phyloP scores from a whole-genome alignment of 2,797 vertebrate genomes.

The Pseudochirops cupreus region DNA sequence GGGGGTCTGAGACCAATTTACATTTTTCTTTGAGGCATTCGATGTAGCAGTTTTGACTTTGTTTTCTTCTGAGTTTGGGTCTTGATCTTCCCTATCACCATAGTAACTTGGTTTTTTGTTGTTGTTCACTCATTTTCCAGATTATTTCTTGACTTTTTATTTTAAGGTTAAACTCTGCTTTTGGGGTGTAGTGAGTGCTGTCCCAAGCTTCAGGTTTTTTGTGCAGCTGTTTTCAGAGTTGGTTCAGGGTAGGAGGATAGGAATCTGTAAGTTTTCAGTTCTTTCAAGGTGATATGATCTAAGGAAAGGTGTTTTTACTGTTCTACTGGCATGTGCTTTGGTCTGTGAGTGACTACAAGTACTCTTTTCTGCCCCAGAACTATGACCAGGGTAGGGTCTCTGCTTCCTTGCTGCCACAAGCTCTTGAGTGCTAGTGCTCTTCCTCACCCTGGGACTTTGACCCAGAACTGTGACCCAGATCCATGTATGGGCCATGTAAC shows the following conservation, averaged over 20 bases:
- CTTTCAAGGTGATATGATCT: background rate
- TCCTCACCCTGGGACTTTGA: background rate
- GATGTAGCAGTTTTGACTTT: background rate
- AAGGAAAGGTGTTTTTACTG: background rate
- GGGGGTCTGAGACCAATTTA: background rate
- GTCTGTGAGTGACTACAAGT: background rate
- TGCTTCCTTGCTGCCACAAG: background rate
- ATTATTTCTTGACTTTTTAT: background rate
- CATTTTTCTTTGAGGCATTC: background rate
- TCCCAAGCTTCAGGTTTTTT: background rate
- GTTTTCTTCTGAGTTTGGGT: background rate
- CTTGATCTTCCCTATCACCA: background rate
- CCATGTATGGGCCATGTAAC: background rate
- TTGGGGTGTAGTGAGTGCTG: too few relatives aligned
- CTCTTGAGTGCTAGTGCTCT: background rate
- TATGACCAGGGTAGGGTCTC: background rate
- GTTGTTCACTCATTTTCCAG: background rate
- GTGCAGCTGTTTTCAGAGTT: background rate
- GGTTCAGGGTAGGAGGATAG: accelerated
- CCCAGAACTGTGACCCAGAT: background rate
- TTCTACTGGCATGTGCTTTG: background rate
- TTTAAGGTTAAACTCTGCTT: background rate
- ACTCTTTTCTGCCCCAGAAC: background rate
- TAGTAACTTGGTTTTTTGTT: background rate
- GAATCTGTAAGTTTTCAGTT: background rate